Evolutionary conservation across 2,888 invertebrate genomes (phyloP).

Genomic region (Phyllotreta striolata): DNA sequence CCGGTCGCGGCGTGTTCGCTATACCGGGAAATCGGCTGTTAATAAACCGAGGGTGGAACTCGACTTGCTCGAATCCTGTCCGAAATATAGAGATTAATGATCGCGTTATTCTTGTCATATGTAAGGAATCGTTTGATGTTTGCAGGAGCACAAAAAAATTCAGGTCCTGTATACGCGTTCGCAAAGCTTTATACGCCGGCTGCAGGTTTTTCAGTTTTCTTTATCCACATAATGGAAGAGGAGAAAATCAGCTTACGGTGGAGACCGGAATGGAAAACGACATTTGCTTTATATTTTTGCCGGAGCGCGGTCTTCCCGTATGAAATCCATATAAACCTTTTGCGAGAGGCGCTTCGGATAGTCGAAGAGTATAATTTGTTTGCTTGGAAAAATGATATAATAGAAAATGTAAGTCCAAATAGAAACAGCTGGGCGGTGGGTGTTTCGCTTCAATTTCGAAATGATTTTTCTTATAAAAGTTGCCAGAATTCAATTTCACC

Average conservation of each 20-base stretch:
- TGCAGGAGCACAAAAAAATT: neutral
- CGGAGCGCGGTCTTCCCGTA: neutral
- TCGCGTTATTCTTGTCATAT: neutral
- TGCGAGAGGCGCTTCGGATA: constrained; percentile 3
- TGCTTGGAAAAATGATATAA: neutral
- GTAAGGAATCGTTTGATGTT: neutral
- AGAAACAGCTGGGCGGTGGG: neutral
- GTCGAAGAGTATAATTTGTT: constrained; percentile 5
- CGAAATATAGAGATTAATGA: too few relatives aligned
- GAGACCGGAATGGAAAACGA: constrained; percentile 21
- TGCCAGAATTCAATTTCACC: too few relatives aligned
- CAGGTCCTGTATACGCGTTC: constrained; percentile 14
- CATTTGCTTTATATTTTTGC: constrained; percentile 20
- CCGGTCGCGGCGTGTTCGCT: constrained; percentile 3
- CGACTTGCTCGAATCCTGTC: too few relatives aligned
- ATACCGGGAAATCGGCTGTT: too few relatives aligned
- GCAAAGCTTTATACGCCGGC: constrained; percentile 13
- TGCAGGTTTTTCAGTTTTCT: constrained; percentile 12
- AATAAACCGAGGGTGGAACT: too few relatives aligned
- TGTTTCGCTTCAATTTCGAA: neutral
- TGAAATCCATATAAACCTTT: constrained; percentile 19
- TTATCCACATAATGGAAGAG: constrained; percentile 24
- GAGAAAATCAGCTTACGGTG: constrained; percentile 29
- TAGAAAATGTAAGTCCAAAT: neutral
- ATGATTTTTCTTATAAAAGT: neutral